These are phyloP conservation scores for Drosophila nikananu DNA, from an alignment of 1,140 invertebrate genomes.

Conservation along the genomic window DNA sequence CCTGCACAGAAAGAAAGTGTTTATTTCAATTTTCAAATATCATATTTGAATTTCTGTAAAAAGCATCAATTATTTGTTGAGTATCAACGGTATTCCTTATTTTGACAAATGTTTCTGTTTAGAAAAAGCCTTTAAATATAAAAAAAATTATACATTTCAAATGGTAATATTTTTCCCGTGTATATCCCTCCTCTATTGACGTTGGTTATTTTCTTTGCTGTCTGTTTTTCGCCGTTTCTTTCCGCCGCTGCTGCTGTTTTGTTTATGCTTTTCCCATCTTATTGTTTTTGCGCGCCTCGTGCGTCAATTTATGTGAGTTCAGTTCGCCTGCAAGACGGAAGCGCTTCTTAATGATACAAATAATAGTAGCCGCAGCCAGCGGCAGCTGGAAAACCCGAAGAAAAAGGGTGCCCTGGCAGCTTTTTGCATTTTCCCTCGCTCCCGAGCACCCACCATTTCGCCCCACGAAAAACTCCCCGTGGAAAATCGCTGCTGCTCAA, in stretches of 20 bases:
- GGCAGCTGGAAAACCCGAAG: conserved; percentile 28
- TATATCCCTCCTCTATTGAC: conserved; percentile 15
- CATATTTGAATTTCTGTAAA: background rate
- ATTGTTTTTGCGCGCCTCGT: conserved; percentile 65
- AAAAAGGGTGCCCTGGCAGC: conserved; percentile 36
- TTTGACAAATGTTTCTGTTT: background rate
- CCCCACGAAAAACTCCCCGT: conserved; percentile 18
- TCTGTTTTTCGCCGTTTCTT: conserved; percentile 34
- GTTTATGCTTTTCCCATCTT: conserved; percentile 65
- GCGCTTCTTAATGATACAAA: conserved; percentile 67
- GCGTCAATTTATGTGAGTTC: conserved; percentile 66
- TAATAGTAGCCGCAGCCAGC: conserved; percentile 31
- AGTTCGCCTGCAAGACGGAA: conserved; percentile 56
- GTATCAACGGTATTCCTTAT: background rate
- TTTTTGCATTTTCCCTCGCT: conserved; percentile 21
- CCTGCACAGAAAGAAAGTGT: background rate
- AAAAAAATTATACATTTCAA: background rate
- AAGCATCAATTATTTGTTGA: background rate
- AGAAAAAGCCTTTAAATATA: too few relatives aligned
- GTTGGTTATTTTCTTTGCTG: conserved; percentile 14
- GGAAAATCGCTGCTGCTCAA: conserved; percentile 47
- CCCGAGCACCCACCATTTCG: background rate
- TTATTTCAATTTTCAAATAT: too few relatives aligned
- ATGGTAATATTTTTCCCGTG: background rate
- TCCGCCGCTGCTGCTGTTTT: conserved; percentile 26